phyloP scores from a whole-genome alignment of 2,797 vertebrate species.

The Pristis pectinata region DNA sequence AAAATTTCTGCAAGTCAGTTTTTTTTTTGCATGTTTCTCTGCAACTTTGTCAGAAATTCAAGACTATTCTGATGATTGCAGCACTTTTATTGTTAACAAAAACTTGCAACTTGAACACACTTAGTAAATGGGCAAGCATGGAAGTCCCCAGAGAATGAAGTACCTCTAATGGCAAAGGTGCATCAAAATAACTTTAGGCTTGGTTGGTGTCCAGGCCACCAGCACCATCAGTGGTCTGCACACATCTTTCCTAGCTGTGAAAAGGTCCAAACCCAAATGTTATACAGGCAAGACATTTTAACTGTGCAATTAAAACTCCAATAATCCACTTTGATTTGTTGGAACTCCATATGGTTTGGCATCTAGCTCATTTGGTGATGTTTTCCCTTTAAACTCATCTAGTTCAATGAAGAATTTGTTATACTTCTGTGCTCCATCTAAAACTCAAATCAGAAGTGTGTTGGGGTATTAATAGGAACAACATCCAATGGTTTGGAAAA shows the following conservation, averaged over 20 bases:
- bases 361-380: no score
- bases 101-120: neutral
- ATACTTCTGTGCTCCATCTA: no score
- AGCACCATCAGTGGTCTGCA: neutral
- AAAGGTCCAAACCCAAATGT: neutral
- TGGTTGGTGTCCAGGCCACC: neutral
- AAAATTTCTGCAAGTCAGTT: neutral
- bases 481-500: no score
- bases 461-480: no score
- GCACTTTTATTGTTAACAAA: neutral
- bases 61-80: neutral
- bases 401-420: no score
- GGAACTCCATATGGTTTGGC: no score
- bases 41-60: neutral
- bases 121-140: neutral
- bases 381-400: no score
- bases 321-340: no score
- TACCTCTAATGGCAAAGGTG: no score
- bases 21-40: neutral
- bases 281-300: neutral
- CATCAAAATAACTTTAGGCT: no score
- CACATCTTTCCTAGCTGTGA: neutral
- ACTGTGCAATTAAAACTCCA: no score
- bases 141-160: neutral
- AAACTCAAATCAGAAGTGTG: no score